Evolutionary conservation across 2,888 invertebrate species (phyloP), one percentile per base, ranked within the genome.

Genomic region (Alitta virens): DNA sequence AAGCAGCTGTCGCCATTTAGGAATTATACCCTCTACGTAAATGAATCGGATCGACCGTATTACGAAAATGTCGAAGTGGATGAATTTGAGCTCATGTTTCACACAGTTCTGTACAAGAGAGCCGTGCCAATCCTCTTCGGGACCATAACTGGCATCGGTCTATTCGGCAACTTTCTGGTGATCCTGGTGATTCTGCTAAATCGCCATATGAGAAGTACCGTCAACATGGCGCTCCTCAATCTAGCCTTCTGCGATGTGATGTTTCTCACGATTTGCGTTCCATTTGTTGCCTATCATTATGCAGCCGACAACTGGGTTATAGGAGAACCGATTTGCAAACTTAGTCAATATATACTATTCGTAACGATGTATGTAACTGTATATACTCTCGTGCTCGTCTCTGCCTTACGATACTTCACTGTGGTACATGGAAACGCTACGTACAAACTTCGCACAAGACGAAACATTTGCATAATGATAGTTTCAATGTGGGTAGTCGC

Each of bases 401-500:
- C 68, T 7, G 62, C 57, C 2, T 18, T 68, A 21, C 53, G 68
- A 16, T 68, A 60, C 52, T n/a, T 64, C 16, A 52, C 56, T 46
- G 59, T 68, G 14, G 68, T 67, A 2, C 62, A 57, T 38, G 27
- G 60, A 21, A 26, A 33, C 33, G 24, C 27, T 1, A 40, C 63
- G n/a, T 23, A 54, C 14, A 33, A 51, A n/a, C 40, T 46, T 12
- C 27, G 61, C n/a, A 65, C 56, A 16, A 56, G 54, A 27, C 49
- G 58, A 7, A 62, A 56, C 25, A 46, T 62, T 46, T 56, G 55
- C 21, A 60, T 25, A 33, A 33, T 60, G 18, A 60, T 60, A 56
- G 42, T 33, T 27, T 23, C 89, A 69, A 88, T 89, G 56, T 94
- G 94, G 95, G 86, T 89, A 56, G 84, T 91, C 64, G 91, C 94